Percentiles rank a stretch among this genome's conserved stretches.
phyloP scores from a whole-genome alignment of 2,113 vertebrate species.

The Lophotis ruficrista region DNA sequence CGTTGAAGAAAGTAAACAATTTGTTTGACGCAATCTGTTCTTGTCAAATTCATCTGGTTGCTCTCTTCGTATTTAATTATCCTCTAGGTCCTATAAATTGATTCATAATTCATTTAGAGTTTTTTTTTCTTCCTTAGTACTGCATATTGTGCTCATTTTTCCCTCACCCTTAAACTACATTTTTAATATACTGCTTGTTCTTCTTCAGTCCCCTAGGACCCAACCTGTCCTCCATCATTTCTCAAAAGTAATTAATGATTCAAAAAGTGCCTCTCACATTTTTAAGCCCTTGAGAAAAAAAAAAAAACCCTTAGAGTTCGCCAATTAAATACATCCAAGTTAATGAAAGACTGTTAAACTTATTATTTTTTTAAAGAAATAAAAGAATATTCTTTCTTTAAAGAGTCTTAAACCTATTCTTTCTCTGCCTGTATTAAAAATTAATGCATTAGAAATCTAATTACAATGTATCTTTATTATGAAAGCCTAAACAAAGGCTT shows the following conservation, averaged over 20 bases:
- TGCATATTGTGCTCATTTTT: not conserved
- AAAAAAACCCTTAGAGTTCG: not conserved
- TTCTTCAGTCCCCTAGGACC: not conserved
- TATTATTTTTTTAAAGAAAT: not conserved
- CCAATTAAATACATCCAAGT: not conserved
- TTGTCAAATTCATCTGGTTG: not conserved
- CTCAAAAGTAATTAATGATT: conserved; percentile 9
- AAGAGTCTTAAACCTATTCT: not conserved
- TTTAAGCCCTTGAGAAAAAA: not conserved
- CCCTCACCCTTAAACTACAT: not conserved
- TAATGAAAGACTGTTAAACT: not conserved
- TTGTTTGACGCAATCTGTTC: not conserved
- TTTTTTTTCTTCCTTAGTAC: not conserved
- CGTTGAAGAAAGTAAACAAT: not conserved
- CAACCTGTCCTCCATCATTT: not conserved
- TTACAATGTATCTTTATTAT: not conserved
- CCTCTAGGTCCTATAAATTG: not conserved
- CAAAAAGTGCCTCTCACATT: not conserved
- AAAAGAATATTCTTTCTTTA: not conserved
- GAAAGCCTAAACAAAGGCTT: not conserved
- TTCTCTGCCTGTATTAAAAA: not conserved
- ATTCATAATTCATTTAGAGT: not conserved
- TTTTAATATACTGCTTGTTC: not conserved
- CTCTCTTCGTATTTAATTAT: conserved; percentile 6
- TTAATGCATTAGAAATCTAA: not conserved